Percentiles rank a stretch among this genome's conserved stretches.
Evolutionary conservation across 2,797 vertebrate genomes (phyloP).

Genomic region (Danio jaintianensis): DNA sequence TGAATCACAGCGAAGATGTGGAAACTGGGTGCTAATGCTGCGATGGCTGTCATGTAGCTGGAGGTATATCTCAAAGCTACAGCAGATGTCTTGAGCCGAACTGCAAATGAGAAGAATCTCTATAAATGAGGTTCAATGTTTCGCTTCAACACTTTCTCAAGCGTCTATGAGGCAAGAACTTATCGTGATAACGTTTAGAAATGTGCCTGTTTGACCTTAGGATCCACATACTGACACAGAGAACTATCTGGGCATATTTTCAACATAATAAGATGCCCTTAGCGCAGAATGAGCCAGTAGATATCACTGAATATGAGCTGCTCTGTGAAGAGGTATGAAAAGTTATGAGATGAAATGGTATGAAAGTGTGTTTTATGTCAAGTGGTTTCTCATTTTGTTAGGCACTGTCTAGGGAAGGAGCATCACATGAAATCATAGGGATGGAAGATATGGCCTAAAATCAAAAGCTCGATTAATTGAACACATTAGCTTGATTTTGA

Average conservation of each 20-base stretch:
- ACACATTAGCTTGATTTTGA: too few relatives aligned
- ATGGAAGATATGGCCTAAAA: too few relatives aligned
- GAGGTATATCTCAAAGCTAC: constrained; percentile 56
- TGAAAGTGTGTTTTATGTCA: neutral
- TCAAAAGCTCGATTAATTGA: too few relatives aligned
- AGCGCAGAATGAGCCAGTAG: neutral
- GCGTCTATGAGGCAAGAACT: neutral
- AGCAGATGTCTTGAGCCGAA: constrained; percentile 56
- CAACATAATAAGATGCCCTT: neutral
- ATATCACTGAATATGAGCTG: neutral
- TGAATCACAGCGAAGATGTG: constrained; percentile 45
- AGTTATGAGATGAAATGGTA: neutral
- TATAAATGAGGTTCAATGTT: constrained; percentile 28
- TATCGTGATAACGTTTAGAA: neutral
- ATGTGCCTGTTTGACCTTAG: neutral
- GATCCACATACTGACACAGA: neutral
- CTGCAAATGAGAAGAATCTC: constrained; percentile 37
- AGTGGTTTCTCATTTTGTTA: too few relatives aligned
- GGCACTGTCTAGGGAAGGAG: too few relatives aligned
- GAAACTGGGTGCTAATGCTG: constrained; percentile 27
- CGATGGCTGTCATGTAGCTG: constrained; percentile 52
- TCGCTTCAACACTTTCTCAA: constrained; percentile 3
- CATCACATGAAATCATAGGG: too few relatives aligned
- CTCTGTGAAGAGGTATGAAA: neutral
- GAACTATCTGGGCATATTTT: neutral